Base-by-base conservation (phyloP, 1,140 invertebrate species). In the Magallana angulata region DNA sequence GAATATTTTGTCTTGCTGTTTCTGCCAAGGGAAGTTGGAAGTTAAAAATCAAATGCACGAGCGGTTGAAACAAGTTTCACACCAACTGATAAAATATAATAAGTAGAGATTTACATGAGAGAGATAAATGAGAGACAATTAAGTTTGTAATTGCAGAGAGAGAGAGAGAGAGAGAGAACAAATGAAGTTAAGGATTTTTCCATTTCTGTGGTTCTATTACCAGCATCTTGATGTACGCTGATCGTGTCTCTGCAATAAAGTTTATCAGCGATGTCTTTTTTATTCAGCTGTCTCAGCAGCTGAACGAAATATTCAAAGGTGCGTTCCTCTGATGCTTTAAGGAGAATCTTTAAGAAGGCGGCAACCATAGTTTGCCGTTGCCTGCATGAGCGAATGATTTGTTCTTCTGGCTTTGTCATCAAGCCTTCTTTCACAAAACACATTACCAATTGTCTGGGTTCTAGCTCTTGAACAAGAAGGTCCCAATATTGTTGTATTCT, bases 401-500 rank as follows among this genome's bases (percentile, higher is more conserved):
- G 7, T 30, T 76, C 68, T 3, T 76, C 68, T 12, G 24, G 11
- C 24, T 76, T 11, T 12, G 24, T 76, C 68, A 76, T 30, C 24
- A 76, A 36, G 11, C 68, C 18, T 36, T 30, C 36, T 30, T 76
- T 76, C 12, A 11, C 36, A 9, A 76, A 76, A 24, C 68, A 76
- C 5, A 30, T 3, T 36, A 76, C 30, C 24, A 76, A 30, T 76
- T 30, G 68, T 48, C 68, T 36, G 24, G 68, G 68, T 9, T 76
- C 68, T 12, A 76, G 24, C 24, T 76, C 68, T 1, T 76, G 24
- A 76, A 76, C 36, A 18, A 76, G 68, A 30, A 76, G 8, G 8
- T 76, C 68, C 68, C 68, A 76, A 11, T 48, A 4, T 24, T 76
- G 24, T 76, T 76, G 68, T 76, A 76, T 76, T 36, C 30, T 76